Evolutionary conservation across 64 coral and sea anemone species (phyloP), one percentile per base, ranked within the genome.

Genomic region (Actinia tenebrosa): DNA sequence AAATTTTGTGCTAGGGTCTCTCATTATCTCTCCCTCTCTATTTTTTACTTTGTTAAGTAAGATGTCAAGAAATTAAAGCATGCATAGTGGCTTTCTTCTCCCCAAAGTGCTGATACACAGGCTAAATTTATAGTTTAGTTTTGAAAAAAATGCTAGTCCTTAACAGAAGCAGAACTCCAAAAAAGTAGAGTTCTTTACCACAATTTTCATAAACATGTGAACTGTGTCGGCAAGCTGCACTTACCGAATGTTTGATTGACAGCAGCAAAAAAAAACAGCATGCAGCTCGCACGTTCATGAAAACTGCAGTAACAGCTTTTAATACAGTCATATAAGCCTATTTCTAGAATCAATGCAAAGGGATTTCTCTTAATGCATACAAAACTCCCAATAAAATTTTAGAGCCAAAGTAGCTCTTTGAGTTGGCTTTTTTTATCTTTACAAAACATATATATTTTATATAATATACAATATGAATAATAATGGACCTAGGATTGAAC

Each of bases 371-470:
- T 42, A 75, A 25, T 3, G n/a, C 69, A 75, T 75, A 75, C 23
- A 75, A 75, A 75, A 75, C 26, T 15, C 27, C 25, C 69, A 42
- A 75, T 75, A 75, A 30, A 75, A 75, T 27, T 75, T 75, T 75
- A 75, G 69, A 75, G 69, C 69, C 69, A 75, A 75, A 75, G 69
- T 75, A 75, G 69, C 69, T 75, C 25, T 14, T 30, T 75, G 10
- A 15, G 25, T 25, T 75, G 69, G 69, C 69, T 81, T 50, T 81
- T 37, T 45, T 81, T 81, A 81, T 81, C 50, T 81, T 22, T 81
- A 81, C 79, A 81, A 81, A 81, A 81, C 77, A 79, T 79, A 66
- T 75, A 81, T 81, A 81, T 81, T 81, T 81, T 81, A 81, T 81
- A 81, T 45, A 81, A 81, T 81, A 53, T 81, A 81, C 79, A 81